A percentile compares a stretch with the other conserved stretches of the same genome.
Evolutionary conservation across 2,888 invertebrate genomes (phyloP).

Genomic region (Eupithecia pulchellata): DNA sequence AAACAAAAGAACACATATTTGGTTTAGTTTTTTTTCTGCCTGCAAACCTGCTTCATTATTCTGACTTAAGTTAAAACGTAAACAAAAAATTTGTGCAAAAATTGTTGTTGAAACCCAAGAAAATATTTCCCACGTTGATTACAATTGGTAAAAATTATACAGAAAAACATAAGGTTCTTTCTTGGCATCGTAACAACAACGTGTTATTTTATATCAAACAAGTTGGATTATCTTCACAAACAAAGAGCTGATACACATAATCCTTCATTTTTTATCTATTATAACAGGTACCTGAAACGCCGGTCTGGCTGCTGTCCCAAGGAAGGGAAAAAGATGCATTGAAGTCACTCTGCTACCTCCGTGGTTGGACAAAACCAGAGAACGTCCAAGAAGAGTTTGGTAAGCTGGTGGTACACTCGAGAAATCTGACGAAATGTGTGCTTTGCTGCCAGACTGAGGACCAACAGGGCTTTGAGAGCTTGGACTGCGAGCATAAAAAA

Average conservation of each 20-base stretch:
- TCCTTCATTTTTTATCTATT: too few relatives aligned
- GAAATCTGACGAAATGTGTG: constrained; percentile 65
- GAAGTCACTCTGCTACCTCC: constrained; percentile 81
- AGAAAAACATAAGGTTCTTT: background rate
- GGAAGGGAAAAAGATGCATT: constrained; percentile 80
- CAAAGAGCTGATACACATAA: background rate
- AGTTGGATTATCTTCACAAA: background rate
- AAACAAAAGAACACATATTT: background rate
- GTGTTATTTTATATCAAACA: background rate
- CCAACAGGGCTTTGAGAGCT: constrained; percentile 33
- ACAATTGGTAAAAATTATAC: background rate
- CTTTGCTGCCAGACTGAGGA: constrained; percentile 64
- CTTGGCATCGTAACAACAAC: background rate
- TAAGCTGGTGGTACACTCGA: constrained; percentile 69
- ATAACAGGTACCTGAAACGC: constrained; percentile 83
- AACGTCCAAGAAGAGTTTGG: constrained; percentile 79
- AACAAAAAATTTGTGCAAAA: background rate
- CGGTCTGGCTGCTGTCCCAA: constrained; percentile 83
- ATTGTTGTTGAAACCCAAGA: background rate
- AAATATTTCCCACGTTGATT: background rate
- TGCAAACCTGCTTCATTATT: background rate
- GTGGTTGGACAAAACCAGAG: constrained; percentile 82
- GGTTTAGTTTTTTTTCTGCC: background rate
- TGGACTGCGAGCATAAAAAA: constrained; percentile 63
- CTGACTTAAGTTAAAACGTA: background rate